Base-by-base conservation (phyloP, 1,140 invertebrate species). In the Psilanteris sp. region DNA sequence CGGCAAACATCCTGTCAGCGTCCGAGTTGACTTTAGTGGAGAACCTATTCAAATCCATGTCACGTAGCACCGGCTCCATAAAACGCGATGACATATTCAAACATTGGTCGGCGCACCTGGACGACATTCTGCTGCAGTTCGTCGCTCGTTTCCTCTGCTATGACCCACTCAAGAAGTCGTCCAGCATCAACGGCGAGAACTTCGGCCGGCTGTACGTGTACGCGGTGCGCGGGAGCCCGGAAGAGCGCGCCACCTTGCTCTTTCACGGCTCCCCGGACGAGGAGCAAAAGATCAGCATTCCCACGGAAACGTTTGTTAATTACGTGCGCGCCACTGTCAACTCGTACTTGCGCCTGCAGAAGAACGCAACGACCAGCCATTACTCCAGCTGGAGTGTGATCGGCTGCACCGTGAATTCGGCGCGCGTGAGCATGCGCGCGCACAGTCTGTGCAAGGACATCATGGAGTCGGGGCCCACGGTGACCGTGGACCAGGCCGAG, bases 61-160 rank as follows among this genome's bases (percentile, higher is more conserved):
- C 87, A 8, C 79, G 87, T 1, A 88, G 87, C 68, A 87, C 87
- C 1, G 87, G 87, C 16, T 88, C 87, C 10, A 88, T 89, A 67
- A 89, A 89, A 62, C 81, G 87, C 0, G 87, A 89, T 20, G 87
- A 89, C 37, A 88, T 89, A 54, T 87, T 88, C 54, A 88, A 88
- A 11, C 87, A 88, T 32, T 89, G 87, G 87, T 87, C 87, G 3
- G 80, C 59, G 2, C 87, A 89, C 27, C 50, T 89, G 18, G 87
- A 89, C 24, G 85, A 89, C 3, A 55, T 72, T 3, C 29, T 89
- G 3, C 50, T 89, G 4, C 87, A 89, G 62, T 89, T 86, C 24
- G 81, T 87, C 3, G 82, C 87, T 3, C 74, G 81, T 11, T 89
- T 88, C 36, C 80, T 89, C 3, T 89, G 87, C 24, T 83, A 88